Conservation (phyloP, 2,888 invertebrate species). For the Tetheella fluctuosa region DNA sequence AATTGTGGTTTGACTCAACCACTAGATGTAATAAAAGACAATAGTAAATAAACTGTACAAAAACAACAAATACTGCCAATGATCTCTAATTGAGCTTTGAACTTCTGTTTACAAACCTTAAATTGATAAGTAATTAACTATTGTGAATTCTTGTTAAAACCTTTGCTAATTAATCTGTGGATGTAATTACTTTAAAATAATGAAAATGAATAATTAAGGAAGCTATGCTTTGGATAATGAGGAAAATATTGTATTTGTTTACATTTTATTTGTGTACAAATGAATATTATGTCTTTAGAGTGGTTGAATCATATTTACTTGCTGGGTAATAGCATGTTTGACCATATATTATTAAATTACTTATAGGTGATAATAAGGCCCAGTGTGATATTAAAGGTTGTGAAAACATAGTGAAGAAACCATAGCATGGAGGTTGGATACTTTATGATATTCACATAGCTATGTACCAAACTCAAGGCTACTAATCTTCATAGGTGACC, state of each 20-base stretch:
- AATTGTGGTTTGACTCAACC: background rate
- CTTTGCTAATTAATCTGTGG: background rate
- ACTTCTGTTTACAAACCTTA: constrained; percentile 11
- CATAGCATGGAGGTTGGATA: too few relatives aligned
- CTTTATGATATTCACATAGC: too few relatives aligned
- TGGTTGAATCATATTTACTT: too few relatives aligned
- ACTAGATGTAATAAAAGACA: background rate
- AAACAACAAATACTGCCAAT: constrained; percentile 19
- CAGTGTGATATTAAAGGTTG: too few relatives aligned
- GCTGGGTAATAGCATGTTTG: background rate
- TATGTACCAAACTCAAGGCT: too few relatives aligned
- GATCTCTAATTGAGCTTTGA: constrained; percentile 17
- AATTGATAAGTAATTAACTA: background rate
- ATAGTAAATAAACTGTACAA: constrained; percentile 16
- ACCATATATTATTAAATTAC: too few relatives aligned
- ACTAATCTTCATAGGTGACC: too few relatives aligned
- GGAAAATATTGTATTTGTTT: background rate
- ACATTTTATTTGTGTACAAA: background rate
- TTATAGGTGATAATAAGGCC: too few relatives aligned
- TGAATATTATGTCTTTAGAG: background rate
- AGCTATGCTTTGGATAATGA: background rate
- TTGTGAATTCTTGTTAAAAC: background rate
- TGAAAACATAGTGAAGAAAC: too few relatives aligned
- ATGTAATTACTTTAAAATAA: background rate
- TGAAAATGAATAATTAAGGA: background rate